Conservation (phyloP, 1,140 invertebrate genomes). For the Papilio dardanus region DNA sequence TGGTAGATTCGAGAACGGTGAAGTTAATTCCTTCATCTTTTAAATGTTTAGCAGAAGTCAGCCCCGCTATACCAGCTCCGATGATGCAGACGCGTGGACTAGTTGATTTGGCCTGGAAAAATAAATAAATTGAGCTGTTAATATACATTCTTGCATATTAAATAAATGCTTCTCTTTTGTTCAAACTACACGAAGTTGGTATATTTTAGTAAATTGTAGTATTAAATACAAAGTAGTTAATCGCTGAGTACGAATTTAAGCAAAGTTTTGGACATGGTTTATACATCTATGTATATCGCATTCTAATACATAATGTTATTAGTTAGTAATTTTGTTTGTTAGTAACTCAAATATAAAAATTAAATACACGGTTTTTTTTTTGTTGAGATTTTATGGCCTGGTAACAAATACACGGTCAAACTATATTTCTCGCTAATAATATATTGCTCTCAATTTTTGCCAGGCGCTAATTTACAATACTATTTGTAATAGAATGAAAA, state of each 20-base stretch:
- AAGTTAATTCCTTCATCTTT: constrained; percentile 66
- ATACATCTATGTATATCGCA: not conserved
- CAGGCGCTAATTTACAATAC: not conserved
- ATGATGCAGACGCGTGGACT: constrained; percentile 63
- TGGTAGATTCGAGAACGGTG: constrained; percentile 65
- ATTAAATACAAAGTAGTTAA: not conserved
- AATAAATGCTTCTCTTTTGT: too few relatives aligned
- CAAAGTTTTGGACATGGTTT: too few relatives aligned
- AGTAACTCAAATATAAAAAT: too few relatives aligned
- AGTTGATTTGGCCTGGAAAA: constrained; percentile 11
- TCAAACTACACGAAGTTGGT: not conserved
- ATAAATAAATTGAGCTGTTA: not conserved
- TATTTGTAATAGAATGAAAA: not conserved
- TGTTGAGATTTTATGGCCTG: too few relatives aligned
- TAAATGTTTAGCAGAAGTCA: constrained; percentile 65
- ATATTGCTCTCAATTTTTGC: not conserved
- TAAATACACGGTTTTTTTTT: too few relatives aligned
- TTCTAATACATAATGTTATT: too few relatives aligned
- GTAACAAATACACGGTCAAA: too few relatives aligned
- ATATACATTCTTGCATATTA: too few relatives aligned
- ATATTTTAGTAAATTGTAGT: too few relatives aligned
- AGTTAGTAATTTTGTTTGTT: too few relatives aligned
- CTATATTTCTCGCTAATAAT: not conserved
- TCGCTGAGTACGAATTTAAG: not conserved
- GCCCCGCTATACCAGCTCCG: constrained; percentile 67